Conservation (phyloP, 2,113 vertebrate genomes). For the Hippotragus niger region DNA sequence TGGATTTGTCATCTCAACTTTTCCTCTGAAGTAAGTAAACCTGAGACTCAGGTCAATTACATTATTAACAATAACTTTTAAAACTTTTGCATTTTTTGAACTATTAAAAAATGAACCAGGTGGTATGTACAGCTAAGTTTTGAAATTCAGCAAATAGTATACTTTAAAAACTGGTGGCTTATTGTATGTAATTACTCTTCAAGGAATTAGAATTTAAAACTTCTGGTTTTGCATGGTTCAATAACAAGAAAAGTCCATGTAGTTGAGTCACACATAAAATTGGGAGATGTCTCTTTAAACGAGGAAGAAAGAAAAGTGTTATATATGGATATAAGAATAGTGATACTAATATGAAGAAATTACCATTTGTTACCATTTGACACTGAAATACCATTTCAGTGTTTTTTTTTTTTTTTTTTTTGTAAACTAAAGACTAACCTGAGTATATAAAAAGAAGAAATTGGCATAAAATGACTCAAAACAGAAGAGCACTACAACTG, state of each 20-base stretch:
- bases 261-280: neutral
- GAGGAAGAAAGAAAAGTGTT: neutral
- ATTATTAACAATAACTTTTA: neutral
- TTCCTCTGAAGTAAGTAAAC: neutral
- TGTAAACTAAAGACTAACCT: neutral
- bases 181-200: neutral
- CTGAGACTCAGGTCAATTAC: neutral
- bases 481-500: neutral
- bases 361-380: accelerated
- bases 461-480: neutral
- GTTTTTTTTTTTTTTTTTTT: neutral
- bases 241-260: neutral
- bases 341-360: neutral
- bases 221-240: neutral
- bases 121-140: neutral
- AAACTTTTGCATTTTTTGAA: neutral
- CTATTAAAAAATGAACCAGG: neutral
- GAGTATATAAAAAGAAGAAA: neutral
- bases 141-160: neutral
- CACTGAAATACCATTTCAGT: neutral
- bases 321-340: neutral
- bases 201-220: neutral
- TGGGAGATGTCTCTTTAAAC: neutral
- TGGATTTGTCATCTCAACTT: neutral
- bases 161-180: neutral